Evolutionary conservation across 2,888 invertebrate genomes (phyloP).

Genomic region (Rhopalosiphum nymphaeae): DNA sequence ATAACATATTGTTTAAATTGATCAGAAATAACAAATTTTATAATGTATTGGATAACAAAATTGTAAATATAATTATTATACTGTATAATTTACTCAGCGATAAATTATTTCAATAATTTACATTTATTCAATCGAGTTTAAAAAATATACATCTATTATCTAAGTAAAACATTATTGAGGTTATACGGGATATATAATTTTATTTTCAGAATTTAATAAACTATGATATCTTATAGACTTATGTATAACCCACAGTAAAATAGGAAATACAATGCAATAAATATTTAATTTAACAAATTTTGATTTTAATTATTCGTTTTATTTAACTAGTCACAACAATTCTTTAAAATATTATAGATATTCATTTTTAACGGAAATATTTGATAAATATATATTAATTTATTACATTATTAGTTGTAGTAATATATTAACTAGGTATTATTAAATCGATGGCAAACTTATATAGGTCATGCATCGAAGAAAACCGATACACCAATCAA

Average conservation of each 20-base stretch:
- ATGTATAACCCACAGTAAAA: background rate
- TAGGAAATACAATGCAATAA: background rate
- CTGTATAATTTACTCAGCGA: background rate
- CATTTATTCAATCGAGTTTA: background rate
- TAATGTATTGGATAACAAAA: background rate
- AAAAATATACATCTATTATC: background rate
- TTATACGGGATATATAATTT: background rate
- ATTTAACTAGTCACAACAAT: background rate
- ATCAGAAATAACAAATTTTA: background rate
- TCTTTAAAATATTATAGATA: background rate
- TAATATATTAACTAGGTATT: background rate
- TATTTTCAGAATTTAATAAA: too few relatives aligned
- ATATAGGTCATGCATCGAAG: background rate
- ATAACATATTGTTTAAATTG: background rate
- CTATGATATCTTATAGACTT: background rate
- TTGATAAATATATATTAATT: background rate
- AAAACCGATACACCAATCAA: constrained; percentile 11
- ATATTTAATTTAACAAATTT: background rate
- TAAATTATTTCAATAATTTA: background rate
- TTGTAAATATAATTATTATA: background rate
- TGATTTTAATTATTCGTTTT: too few relatives aligned
- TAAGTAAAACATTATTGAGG: background rate
- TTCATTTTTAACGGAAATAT: background rate
- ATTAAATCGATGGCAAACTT: background rate
- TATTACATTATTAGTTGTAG: background rate